These are phyloP conservation scores for Phengaris alcon DNA, from an alignment of 2,888 invertebrate genomes.

Conservation along the genomic window DNA sequence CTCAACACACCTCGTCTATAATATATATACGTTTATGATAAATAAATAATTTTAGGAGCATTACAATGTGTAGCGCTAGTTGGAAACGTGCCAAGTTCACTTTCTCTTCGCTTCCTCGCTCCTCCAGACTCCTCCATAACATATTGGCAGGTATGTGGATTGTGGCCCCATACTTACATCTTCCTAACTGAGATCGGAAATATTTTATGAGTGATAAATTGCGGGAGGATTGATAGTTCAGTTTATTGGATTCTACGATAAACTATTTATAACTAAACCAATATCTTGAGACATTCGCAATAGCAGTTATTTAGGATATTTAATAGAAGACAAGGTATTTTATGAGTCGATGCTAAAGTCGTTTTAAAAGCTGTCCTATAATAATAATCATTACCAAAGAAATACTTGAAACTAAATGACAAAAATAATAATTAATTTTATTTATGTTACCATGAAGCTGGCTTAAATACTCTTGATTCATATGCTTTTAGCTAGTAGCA, in stretches of 20 bases:
- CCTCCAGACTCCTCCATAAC: constrained; percentile 44
- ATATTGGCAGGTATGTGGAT: constrained; percentile 56
- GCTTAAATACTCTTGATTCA: no score
- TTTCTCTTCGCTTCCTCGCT: constrained; percentile 50
- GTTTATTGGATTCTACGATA: constrained; percentile 33
- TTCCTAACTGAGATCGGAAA: constrained; percentile 62
- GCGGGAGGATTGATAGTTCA: constrained; percentile 49
- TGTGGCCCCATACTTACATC: constrained; percentile 63
- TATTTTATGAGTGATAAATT: constrained; percentile 69
- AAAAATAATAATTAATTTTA: no score
- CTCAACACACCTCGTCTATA: no score
- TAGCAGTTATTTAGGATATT: no score
- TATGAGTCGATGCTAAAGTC: no score
- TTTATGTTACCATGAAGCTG: no score
- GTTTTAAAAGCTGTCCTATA: no score
- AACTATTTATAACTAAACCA: background rate
- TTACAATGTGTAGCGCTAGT: constrained; percentile 53
- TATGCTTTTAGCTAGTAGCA: background rate
- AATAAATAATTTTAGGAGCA: constrained; percentile 58
- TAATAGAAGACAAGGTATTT: no score
- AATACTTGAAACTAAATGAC: no score
- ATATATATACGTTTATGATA: no score
- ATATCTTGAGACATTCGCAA: background rate
- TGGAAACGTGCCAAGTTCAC: constrained; percentile 66
- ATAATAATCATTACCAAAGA: no score